Evolutionary conservation across 2,888 invertebrate species (phyloP), one percentile per base, ranked within the genome.

Genomic region (Myopa testacea): DNA sequence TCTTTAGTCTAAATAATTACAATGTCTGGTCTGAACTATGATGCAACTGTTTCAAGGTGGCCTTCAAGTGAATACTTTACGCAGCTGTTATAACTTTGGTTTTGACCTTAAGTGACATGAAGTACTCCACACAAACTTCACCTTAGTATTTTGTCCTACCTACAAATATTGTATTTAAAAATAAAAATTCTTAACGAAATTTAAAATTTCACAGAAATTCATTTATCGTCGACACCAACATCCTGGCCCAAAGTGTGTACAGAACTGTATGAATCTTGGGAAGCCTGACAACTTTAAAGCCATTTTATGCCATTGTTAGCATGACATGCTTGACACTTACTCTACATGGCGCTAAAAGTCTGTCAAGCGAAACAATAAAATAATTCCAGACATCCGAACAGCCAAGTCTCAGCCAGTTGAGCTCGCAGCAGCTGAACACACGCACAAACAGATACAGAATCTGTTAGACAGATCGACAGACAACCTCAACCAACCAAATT

Each of bases 271-370:
- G 52, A 71, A 58, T 16, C 38, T 55, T 8, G n/a, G 14, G 4
- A 60, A 71, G 58, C 37, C 71, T 71, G 71, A 60, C 71, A 73
- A 73, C 26, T 37, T 73, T 63, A 45, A 72, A 63, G 26, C n/a
- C 65, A 7, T 52, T 62, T 74, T 52, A 63, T 52, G 16, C 65
- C 65, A 74, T 74, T 74, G 74, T 74, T 74, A 34, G 10, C 2
- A 26, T 37, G 52, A 52, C 75, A 26, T n/a, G 10, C 40, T 58
- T 75, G 75, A 60, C 68, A 75, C 68, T 60, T 14, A 75, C 34
- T 10, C 55, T 4, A 4, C 75, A 69, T 75, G 75, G 75, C 75
- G 75, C 75, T 75, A 69, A 75, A 68, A 75, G 34, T 75, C 67
- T 68, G 58, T 67, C 75, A 75, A 45, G 45, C 45, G 45, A 45